These are phyloP conservation scores for Oncorhynchus clarkii DNA, from an alignment of 2,113 vertebrate species.

Conservation along the genomic window DNA sequence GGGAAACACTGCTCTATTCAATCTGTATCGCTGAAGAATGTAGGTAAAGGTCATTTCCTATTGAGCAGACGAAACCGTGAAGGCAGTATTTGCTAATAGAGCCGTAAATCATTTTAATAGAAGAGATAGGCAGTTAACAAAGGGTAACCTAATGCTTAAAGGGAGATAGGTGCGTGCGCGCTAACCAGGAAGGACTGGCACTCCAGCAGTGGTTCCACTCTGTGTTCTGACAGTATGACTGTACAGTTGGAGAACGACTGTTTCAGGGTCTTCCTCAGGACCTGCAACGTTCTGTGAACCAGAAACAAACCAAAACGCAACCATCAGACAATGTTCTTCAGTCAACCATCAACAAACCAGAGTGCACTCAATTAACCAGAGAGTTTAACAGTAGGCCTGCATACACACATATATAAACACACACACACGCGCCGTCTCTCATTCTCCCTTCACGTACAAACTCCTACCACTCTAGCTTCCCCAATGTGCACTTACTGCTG, in stretches of 20 bases:
- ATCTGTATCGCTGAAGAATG: too few relatives aligned
- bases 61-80: too few relatives aligned
- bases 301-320: slow-evolving; percentile 13
- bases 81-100: too few relatives aligned
- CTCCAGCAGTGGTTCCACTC: slow-evolving; percentile 91
- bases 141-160: not conserved
- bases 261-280: slow-evolving; percentile 90
- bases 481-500: not conserved
- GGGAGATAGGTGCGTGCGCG: slow-evolving; percentile 13
- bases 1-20: too few relatives aligned
- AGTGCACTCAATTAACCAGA: not conserved
- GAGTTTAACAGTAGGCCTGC: too few relatives aligned
- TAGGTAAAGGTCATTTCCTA: too few relatives aligned
- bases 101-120: too few relatives aligned
- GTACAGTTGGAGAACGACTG: slow-evolving; percentile 89
- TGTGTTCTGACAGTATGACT: slow-evolving; percentile 91
- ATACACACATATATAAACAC: too few relatives aligned
- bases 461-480: not conserved
- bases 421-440: not conserved
- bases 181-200: slow-evolving; percentile 93
- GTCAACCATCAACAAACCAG: slow-evolving; percentile 8
- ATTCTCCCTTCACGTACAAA: not conserved
- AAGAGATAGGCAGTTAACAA: not conserved
- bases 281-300: slow-evolving; percentile 84
- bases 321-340: too few relatives aligned